Percentiles rank a stretch among this genome's conserved stretches.
Evolutionary conservation across 2,888 invertebrate species (phyloP).

Genomic region (Reticulitermes lucifugus): DNA sequence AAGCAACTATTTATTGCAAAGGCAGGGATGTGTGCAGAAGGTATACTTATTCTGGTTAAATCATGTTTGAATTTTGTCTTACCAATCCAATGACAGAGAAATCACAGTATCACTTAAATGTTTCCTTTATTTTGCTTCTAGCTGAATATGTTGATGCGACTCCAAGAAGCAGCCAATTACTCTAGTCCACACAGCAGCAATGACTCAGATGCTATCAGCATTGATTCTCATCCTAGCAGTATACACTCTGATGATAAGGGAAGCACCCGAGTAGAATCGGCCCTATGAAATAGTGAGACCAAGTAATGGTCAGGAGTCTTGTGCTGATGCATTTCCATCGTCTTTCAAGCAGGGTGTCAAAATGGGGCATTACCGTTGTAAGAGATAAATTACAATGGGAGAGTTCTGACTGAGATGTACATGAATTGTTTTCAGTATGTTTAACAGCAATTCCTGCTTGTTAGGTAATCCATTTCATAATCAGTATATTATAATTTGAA

Average conservation of each 20-base stretch:
- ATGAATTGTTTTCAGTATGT: neutral
- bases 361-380: neutral
- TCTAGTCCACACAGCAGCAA: constrained; percentile 91
- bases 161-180: constrained; percentile 95
- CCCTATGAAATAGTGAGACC: constrained; percentile 36
- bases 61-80: too few species aligned
- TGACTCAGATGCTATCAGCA: constrained; percentile 74
- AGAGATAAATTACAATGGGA: neutral
- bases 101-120: too few species aligned
- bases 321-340: neutral
- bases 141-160: constrained; percentile 95
- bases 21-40: too few species aligned
- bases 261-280: constrained; percentile 50
- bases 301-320: too few species aligned
- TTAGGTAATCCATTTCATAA: neutral
- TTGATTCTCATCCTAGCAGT: constrained; percentile 57
- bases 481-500: neutral
- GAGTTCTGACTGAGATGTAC: neutral
- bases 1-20: too few species aligned
- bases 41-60: too few species aligned
- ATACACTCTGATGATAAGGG: constrained; percentile 48
- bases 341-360: neutral
- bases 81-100: too few species aligned
- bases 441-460: neutral
- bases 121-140: constrained; percentile 62